Evolutionary conservation across 2,888 invertebrate species (phyloP).

Genomic region (Polymixis flavicincta): DNA sequence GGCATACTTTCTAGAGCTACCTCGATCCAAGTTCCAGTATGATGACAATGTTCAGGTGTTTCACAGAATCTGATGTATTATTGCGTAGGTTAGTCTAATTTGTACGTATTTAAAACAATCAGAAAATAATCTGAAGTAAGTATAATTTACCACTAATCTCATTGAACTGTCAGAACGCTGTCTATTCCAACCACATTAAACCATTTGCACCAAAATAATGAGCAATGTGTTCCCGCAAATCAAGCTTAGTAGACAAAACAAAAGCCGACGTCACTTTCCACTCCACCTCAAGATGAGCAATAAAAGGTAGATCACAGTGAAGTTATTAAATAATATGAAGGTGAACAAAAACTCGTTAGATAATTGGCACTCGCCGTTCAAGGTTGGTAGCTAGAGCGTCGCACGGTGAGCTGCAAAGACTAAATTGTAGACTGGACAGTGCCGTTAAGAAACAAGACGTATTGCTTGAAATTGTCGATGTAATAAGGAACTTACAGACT

Average conservation of each 20-base stretch:
- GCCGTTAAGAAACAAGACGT: not conserved
- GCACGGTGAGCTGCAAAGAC: constrained; percentile 37
- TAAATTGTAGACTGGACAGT: constrained; percentile 33
- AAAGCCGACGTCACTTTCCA: not conserved
- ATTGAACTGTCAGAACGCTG: not conserved
- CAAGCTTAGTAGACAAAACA: constrained; percentile 39
- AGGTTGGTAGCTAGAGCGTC: constrained; percentile 68
- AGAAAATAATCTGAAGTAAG: not conserved
- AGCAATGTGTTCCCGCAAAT: constrained; percentile 12
- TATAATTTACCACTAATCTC: not conserved
- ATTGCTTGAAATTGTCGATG: not conserved
- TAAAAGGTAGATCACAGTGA: constrained; percentile 49
- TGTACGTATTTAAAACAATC: too few relatives aligned
- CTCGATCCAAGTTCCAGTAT: too few relatives aligned
- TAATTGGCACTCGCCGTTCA: constrained; percentile 76
- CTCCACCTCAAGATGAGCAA: constrained; percentile 31
- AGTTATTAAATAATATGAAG: constrained; percentile 69
- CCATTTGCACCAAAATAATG: constrained; percentile 10
- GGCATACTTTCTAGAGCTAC: too few relatives aligned
- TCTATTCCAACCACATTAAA: constrained; percentile 15
- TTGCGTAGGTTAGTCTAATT: not conserved
- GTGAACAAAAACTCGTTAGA: constrained; percentile 71
- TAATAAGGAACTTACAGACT: too few relatives aligned
- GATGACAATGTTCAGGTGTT: not conserved
- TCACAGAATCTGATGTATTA: not conserved